Evolutionary conservation across 2,888 invertebrate genomes (phyloP).

Genomic region (Callimorpha dominula): DNA sequence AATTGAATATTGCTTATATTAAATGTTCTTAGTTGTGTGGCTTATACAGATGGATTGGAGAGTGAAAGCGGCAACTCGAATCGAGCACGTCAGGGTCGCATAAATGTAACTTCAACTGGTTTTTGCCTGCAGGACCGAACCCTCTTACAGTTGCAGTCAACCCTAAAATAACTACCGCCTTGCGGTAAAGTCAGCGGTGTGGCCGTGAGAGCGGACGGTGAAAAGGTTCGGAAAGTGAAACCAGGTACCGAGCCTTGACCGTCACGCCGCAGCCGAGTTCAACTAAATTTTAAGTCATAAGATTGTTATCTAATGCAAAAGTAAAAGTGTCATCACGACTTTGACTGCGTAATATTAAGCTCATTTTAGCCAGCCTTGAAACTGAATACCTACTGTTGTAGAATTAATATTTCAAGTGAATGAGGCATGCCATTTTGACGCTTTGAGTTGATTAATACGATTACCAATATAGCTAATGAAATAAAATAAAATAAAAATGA

Average conservation of each 20-base stretch:
- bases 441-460: no score
- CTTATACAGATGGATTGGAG: no score
- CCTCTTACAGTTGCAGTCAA: neutral
- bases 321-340: slow-evolving; percentile 44
- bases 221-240: slow-evolving; percentile 84
- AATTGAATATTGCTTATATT: no score
- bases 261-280: slow-evolving; percentile 65
- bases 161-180: slow-evolving; percentile 13
- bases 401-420: neutral
- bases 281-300: slow-evolving; percentile 33
- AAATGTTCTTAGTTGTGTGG: no score
- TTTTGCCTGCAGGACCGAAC: no score
- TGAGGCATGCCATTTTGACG: neutral
- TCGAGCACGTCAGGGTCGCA: no score
- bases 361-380: neutral
- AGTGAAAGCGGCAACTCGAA: no score
- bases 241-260: slow-evolving; percentile 79
- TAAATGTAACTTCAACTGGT: no score
- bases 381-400: neutral
- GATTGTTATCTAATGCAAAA: slow-evolving; percentile 43
- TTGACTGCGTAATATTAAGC: neutral
- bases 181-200: slow-evolving; percentile 32
- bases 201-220: slow-evolving; percentile 74
- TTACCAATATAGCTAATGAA: no score
- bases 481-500: no score